These are phyloP conservation scores for Azorinus chamasolen DNA, from an alignment of 2,888 invertebrate species.

Conservation along the genomic window DNA sequence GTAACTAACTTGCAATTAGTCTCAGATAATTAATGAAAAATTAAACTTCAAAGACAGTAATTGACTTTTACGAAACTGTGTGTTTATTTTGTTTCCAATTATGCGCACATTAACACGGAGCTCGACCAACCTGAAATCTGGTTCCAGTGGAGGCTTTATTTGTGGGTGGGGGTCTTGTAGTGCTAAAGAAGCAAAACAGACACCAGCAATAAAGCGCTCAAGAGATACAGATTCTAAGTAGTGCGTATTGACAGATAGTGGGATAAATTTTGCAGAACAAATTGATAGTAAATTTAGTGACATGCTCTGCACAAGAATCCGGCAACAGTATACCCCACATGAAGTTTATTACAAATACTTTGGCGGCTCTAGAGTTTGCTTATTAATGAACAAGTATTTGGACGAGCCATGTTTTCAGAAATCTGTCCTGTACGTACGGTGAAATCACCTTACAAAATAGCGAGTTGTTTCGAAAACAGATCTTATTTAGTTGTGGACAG, in stretches of 20 bases:
- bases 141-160: not conserved
- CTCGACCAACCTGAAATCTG: no score
- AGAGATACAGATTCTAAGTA: constrained; percentile 14
- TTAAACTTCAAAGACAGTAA: constrained; percentile 20
- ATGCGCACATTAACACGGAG: constrained; percentile 15
- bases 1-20: not conserved
- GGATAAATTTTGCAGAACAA: constrained; percentile 41
- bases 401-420: no score
- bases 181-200: no score
- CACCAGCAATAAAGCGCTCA: constrained; percentile 15
- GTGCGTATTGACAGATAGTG: constrained; percentile 6
- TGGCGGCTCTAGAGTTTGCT: no score
- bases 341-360: not conserved
- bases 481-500: no score
- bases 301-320: not conserved
- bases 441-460: no score
- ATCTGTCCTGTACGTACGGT: no score
- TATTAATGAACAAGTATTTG: no score
- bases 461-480: no score
- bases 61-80: not conserved
- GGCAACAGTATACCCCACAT: constrained; percentile 2
- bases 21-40: constrained; percentile 18
- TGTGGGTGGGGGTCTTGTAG: not conserved
- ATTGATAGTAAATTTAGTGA: constrained; percentile 19
- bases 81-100: constrained; percentile 29